Percentiles rank a stretch among this genome's conserved stretches.
Conservation (phyloP, 2,888 invertebrate genomes). For the Lottia gigantea region DNA sequence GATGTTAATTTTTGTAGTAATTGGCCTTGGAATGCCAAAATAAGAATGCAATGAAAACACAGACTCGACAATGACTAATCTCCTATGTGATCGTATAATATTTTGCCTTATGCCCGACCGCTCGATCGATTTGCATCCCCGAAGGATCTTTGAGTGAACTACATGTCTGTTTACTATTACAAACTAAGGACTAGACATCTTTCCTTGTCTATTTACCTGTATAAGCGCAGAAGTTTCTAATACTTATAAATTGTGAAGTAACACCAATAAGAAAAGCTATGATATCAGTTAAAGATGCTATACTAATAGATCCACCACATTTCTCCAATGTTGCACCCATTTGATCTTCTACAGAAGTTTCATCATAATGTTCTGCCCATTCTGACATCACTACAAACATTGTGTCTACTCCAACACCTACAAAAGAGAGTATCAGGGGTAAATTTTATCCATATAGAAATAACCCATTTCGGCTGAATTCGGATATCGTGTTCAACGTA, state of each 20-base stretch:
- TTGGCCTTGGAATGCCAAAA: too few species aligned
- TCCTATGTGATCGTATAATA: too few species aligned
- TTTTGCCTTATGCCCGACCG: too few species aligned
- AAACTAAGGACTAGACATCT: not conserved
- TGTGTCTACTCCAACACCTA: conserved; percentile 45
- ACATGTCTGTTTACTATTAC: too few species aligned
- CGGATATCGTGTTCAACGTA: too few species aligned
- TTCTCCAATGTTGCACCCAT: conserved; percentile 35
- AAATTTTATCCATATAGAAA: too few species aligned
- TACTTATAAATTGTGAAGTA: conserved; percentile 38
- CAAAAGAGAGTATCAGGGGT: not conserved
- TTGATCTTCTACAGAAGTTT: conserved; percentile 26
- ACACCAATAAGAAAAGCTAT: conserved; percentile 42
- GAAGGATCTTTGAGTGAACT: too few species aligned
- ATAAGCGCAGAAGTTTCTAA: conserved; percentile 43
- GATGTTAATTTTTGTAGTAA: too few species aligned
- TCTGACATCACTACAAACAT: conserved; percentile 46
- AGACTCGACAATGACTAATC: too few species aligned
- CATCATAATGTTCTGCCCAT: conserved; percentile 27
- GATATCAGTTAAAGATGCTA: conserved; percentile 42
- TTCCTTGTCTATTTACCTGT: conserved; percentile 32
- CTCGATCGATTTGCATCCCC: too few species aligned
- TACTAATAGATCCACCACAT: conserved; percentile 41
- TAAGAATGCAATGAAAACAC: too few species aligned
- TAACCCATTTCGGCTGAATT: too few species aligned